A percentile compares a stretch with the other conserved stretches of the same genome.
These are phyloP conservation scores for Globia sparganii DNA, from an alignment of 2,888 invertebrate species.

Conservation along the genomic window DNA sequence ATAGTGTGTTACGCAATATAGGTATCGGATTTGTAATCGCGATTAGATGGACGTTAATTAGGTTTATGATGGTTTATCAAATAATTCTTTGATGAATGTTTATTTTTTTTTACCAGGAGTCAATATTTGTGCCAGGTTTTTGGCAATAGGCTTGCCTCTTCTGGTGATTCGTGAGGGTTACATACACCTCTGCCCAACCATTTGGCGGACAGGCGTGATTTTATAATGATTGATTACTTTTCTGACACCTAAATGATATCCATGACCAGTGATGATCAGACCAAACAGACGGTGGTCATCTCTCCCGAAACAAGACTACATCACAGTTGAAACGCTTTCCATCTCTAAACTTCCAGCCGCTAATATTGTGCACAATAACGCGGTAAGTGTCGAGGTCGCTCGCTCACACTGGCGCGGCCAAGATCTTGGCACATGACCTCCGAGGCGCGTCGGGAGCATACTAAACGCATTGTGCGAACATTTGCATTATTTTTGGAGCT, in stretches of 20 bases:
- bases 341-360: conserved; percentile 22
- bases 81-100: neutral
- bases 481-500: conserved; percentile 40
- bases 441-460: conserved; percentile 54
- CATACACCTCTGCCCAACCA: neutral
- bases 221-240: neutral
- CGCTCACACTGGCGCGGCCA: conserved; percentile 53
- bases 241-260: neutral
- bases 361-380: conserved; percentile 5
- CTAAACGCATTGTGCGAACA: conserved; percentile 54
- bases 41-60: neutral
- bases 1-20: too few species aligned
- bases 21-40: neutral
- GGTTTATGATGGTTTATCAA: neutral
- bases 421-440: conserved; percentile 72
- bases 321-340: conserved; percentile 21
- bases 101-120: neutral
- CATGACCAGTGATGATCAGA: neutral
- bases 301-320: neutral
- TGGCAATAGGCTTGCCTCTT: too few species aligned
- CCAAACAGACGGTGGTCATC: neutral
- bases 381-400: conserved; percentile 53
- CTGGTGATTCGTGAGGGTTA: neutral
- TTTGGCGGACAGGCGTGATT: neutral
- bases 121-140: too few species aligned